These are phyloP conservation scores for Agriopis marginaria DNA, from an alignment of 2,888 invertebrate species.

Conservation along the genomic window DNA sequence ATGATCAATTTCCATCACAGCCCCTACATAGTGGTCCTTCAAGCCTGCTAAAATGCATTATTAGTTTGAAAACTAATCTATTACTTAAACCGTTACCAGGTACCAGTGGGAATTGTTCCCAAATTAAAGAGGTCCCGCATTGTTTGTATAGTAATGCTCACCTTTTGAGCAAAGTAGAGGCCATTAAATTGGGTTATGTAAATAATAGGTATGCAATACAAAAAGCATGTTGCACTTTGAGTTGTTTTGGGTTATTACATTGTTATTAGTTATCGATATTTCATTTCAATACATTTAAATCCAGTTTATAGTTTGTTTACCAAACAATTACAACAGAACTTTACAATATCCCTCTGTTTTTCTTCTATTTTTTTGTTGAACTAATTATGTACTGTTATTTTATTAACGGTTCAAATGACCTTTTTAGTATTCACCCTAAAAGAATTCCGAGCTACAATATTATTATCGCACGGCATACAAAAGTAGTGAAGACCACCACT, in stretches of 20 bases:
- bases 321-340: constrained; percentile 9
- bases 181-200: constrained; percentile 22
- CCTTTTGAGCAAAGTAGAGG: too few relatives aligned
- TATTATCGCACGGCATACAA: neutral
- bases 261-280: constrained; percentile 2
- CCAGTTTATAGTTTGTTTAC: constrained; percentile 11
- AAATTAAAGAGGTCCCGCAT: too few relatives aligned
- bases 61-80: too few relatives aligned
- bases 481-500: too few relatives aligned
- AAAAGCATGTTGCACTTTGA: constrained; percentile 8
- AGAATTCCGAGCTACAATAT: constrained; percentile 32
- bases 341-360: neutral
- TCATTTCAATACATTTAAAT: constrained; percentile 2
- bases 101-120: too few relatives aligned
- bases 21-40: too few relatives aligned
- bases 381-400: constrained; percentile 43
- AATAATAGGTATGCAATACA: constrained; percentile 12
- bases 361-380: neutral
- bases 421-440: constrained; percentile 67
- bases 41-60: too few relatives aligned
- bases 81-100: too few relatives aligned
- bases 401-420: too few relatives aligned
- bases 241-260: neutral
- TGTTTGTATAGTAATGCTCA: too few relatives aligned
- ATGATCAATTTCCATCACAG: too few relatives aligned